Conservation (phyloP, 1,140 invertebrate species). For the Brachionus angularis region DNA sequence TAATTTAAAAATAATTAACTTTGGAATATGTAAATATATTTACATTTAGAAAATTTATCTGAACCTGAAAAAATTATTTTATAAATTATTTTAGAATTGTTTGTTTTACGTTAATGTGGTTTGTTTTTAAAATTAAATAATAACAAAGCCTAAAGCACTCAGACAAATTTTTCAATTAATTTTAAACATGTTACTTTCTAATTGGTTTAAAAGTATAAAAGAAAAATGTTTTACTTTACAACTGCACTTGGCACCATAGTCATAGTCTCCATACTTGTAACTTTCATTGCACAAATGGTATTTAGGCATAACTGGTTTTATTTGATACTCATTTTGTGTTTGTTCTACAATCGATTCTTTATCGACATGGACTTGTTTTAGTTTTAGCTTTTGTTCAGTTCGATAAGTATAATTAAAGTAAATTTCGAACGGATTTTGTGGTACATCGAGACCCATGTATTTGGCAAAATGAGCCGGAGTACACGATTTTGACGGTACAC, state of each 20-base stretch:
- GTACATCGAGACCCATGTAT: slow-evolving; percentile 7
- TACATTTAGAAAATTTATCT: too few species aligned
- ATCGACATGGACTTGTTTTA: neutral
- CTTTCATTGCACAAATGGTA: slow-evolving; percentile 20
- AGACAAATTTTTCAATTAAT: too few species aligned
- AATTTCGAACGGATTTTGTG: slow-evolving; percentile 22
- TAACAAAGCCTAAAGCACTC: too few species aligned
- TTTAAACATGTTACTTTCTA: too few species aligned
- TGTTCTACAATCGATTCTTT: neutral
- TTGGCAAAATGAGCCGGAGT: neutral
- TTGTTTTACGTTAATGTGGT: too few species aligned
- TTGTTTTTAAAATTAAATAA: too few species aligned
- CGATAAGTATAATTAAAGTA: slow-evolving; percentile 3
- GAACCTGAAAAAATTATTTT: too few species aligned
- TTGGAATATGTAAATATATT: too few species aligned
- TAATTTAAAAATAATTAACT: too few species aligned
- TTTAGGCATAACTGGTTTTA: slow-evolving; percentile 7
- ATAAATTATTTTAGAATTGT: too few species aligned
- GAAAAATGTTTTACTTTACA: neutral
- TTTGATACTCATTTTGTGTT: neutral
- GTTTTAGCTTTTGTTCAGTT: neutral
- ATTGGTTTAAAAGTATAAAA: too few species aligned
- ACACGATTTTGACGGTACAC: slow-evolving; percentile 21
- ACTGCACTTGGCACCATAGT: slow-evolving; percentile 33
- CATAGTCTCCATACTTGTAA: slow-evolving; percentile 17